Base-by-base conservation (phyloP, 2,113 vertebrate genomes). In the Ailuropoda melanoleuca region DNA sequence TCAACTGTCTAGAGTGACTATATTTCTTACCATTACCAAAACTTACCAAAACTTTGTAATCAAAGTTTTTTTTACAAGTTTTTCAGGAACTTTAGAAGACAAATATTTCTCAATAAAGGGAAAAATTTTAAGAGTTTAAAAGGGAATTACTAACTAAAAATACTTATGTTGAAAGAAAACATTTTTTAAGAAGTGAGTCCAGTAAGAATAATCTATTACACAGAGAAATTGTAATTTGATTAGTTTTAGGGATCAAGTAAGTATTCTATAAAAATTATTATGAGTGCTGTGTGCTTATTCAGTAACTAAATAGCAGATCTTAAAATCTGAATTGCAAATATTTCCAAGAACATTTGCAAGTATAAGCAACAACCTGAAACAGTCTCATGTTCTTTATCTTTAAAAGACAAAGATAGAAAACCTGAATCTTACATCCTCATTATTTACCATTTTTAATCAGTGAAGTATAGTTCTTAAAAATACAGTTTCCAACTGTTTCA, bases 391-490 rank as follows among this genome's bases (percentile, higher is more conserved):
- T 98, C 48, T 78, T 94, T 56, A 74, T 87, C 90, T 96, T 97
- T 89, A 98, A 96, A 93, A 95, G 37, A 97, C 58, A 95, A 97
- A 93, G 53, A 14, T 72, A 92, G 50, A 53, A 94, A 77, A 93
- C 70, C 37, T 84, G 58, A 96, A 97, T 60, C 86, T 88, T 77
- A 97, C 83, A 82, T 50, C 34, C 37, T 98, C 39, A 1, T 60
- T 60, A 97, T 58, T 48, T 77, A 84, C 46, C 75, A 21, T 24
- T 66, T 90, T 96, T 26, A 8, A 81, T 90, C 75, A 96, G 48
- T 86, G 24, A 29, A 87, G 46, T 56, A 66, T 29, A 85, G 92
- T 90, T 96, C 43, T 97, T 96, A 84, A 78, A 78, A 72, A 48
- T 39, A 93, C 21, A 92, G 68, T 62, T 92, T 94, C 94, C 75